phyloP scores from a whole-genome alignment of 2,113 vertebrate species.

The Menura novaehollandiae region DNA sequence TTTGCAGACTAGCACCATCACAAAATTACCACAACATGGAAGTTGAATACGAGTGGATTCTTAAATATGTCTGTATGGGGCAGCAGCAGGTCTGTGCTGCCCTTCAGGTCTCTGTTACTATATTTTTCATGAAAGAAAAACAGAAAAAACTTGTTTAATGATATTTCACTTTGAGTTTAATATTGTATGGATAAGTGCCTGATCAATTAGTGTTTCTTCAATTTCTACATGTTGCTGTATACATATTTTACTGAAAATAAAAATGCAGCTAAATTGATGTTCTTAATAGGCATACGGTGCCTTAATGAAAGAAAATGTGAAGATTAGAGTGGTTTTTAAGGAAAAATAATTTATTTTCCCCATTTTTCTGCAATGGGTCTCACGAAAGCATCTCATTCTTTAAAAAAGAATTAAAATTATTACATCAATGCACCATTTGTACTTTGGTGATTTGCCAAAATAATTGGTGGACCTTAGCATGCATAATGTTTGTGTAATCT shows the following conservation, averaged over 20 bases:
- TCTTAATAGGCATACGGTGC: not conserved
- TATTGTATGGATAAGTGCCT: not conserved
- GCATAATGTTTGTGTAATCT: slow-evolving; percentile 8
- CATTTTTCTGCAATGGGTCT: not conserved
- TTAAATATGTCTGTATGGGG: not conserved
- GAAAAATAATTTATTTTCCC: not conserved
- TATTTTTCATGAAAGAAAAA: not conserved
- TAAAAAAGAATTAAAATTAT: not conserved
- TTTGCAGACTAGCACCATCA: not conserved
- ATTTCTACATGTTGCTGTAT: not conserved
- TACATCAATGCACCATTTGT: not conserved
- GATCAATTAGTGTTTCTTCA: not conserved
- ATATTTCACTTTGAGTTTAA: not conserved
- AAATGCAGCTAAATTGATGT: not conserved
- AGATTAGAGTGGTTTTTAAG: not conserved
- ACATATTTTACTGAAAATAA: not conserved
- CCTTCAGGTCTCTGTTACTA: not conserved
- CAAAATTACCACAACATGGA: not conserved
- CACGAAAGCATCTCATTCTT: not conserved
- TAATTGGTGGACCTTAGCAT: not conserved
- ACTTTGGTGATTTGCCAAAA: slow-evolving; percentile 7
- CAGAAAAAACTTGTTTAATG: not conserved
- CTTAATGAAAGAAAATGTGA: not conserved
- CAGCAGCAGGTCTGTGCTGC: not conserved
- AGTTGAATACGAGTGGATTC: not conserved